Evolutionary conservation across 2,888 invertebrate species (phyloP).

Genomic region (Periphyllus acericola): DNA sequence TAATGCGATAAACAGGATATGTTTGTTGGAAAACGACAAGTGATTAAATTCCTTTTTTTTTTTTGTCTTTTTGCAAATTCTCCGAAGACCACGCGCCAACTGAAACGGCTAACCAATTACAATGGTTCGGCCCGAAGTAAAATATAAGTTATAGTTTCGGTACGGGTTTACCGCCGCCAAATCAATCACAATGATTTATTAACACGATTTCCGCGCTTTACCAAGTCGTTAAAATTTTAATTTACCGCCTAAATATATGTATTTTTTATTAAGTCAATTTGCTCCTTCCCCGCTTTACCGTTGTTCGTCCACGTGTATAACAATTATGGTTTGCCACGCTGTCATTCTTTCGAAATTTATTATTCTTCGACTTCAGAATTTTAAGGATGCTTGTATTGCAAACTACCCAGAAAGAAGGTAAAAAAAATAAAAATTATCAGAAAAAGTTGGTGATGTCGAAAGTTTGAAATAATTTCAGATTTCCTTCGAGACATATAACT

Average conservation of each 20-base stretch:
- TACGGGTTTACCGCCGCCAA: neutral
- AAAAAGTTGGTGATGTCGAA: too few species aligned
- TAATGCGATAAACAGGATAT: conserved; percentile 6
- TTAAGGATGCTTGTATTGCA: too few species aligned
- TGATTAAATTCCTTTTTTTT: conserved; percentile 9
- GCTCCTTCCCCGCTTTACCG: neutral
- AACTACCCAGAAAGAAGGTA: too few species aligned
- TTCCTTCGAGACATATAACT: too few species aligned
- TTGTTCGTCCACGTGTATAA: too few species aligned
- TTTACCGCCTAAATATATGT: neutral
- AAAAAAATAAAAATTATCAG: too few species aligned
- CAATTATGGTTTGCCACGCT: too few species aligned
- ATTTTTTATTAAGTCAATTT: neutral
- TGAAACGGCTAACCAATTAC: conserved; percentile 4
- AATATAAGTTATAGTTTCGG: conserved; percentile 4
- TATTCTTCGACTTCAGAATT: too few species aligned
- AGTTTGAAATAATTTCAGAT: too few species aligned
- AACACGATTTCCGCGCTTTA: neutral
- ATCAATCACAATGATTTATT: conserved; percentile 11
- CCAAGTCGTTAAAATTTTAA: neutral
- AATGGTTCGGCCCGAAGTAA: neutral
- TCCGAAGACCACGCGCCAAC: neutral
- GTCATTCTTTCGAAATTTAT: too few species aligned
- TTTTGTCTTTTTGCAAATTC: neutral
- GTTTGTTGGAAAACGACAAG: neutral